These are phyloP conservation scores for Arbacia lixula DNA, from an alignment of 53 echinoderm and acorn worm genomes.

Conservation along the genomic window DNA sequence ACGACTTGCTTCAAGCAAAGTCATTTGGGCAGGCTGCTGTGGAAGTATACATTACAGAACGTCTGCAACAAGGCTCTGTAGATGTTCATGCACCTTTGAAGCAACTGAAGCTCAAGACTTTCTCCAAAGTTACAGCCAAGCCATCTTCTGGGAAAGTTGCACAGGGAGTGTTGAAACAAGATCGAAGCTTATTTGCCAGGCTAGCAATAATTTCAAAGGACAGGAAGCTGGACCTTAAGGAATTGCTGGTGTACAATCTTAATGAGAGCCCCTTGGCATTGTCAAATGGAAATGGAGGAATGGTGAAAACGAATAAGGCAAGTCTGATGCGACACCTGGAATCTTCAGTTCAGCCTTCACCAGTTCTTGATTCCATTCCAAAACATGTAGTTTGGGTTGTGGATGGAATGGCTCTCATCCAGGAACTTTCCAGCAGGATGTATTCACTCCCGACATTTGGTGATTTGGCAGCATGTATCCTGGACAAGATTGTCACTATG, in stretches of 20 bases:
- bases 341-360: neutral
- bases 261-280: conserved; percentile 7
- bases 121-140: neutral
- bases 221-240: neutral
- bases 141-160: neutral
- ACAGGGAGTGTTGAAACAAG: neutral
- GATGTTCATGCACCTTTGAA: neutral
- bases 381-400: neutral
- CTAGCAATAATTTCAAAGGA: conserved; percentile 4
- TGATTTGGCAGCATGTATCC: conserved; percentile 5
- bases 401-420: conserved; percentile 18
- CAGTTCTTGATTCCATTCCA: neutral
- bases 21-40: conserved; percentile 14
- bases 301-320: conserved; percentile 12
- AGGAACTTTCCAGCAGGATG: neutral
- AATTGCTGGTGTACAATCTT: neutral
- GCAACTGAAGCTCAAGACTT: conserved; percentile 13
- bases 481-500: neutral
- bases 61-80: conserved; percentile 7
- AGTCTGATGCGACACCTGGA: conserved; percentile 11
- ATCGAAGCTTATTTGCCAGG: conserved; percentile 5
- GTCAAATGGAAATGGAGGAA: neutral
- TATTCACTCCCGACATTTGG: neutral
- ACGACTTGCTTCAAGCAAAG: conserved; percentile 10
- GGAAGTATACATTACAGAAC: conserved; percentile 12